Percentiles rank a stretch among this genome's conserved stretches.
Evolutionary conservation across 1,140 invertebrate genomes (phyloP).

Genomic region (Pseudomyrmex flavicornis): DNA sequence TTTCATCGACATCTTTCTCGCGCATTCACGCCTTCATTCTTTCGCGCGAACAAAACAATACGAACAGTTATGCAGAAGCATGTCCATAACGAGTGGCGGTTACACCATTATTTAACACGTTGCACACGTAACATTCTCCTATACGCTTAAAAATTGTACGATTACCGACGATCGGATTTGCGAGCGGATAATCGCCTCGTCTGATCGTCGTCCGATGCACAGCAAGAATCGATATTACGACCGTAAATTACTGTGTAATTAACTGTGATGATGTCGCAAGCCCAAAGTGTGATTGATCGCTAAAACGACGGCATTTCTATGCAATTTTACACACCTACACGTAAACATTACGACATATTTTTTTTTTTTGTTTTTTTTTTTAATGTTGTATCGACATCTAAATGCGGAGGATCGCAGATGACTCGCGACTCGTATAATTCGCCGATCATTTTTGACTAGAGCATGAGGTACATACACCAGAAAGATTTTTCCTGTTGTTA

Average conservation of each 20-base stretch:
- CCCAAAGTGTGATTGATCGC: constrained; percentile 64
- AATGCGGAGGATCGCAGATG: constrained; percentile 54
- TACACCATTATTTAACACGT: constrained; percentile 67
- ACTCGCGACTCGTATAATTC: constrained; percentile 27
- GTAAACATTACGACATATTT: constrained; percentile 65
- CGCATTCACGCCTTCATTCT: constrained; percentile 13
- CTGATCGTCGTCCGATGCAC: constrained; percentile 41
- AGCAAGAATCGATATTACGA: constrained; percentile 51
- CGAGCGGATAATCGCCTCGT: background rate
- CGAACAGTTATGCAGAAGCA: constrained; percentile 73
- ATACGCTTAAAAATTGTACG: constrained; percentile 69
- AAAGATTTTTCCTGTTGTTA: background rate
- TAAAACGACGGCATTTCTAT: constrained; percentile 71
- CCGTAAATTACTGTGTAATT: constrained; percentile 8
- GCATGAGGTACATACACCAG: constrained; percentile 39
- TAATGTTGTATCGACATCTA: constrained; percentile 69
- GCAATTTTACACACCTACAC: constrained; percentile 68
- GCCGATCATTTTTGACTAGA: constrained; percentile 69
- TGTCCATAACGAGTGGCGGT: constrained; percentile 68
- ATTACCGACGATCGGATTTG: constrained; percentile 55
- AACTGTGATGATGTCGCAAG: constrained; percentile 58
- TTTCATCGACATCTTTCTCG: background rate
- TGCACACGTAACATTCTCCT: constrained; percentile 70
- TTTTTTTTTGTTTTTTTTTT: constrained; percentile 53
- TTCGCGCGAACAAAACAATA: constrained; percentile 58